These are phyloP conservation scores for Thalassarche chlororhynchos DNA, from an alignment of 2,113 vertebrate genomes.

Conservation along the genomic window DNA sequence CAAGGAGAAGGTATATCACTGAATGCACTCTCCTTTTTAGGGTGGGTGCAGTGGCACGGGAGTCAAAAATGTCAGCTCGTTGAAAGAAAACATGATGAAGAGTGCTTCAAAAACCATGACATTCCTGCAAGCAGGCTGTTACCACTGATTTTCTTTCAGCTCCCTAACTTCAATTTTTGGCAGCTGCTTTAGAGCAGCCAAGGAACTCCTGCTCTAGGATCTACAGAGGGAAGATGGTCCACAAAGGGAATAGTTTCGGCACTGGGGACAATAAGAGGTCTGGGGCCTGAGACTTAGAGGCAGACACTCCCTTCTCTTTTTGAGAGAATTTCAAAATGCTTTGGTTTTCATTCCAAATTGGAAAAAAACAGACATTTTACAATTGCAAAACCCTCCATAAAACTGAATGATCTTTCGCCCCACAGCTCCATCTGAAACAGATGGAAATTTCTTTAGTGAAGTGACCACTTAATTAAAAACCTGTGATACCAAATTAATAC, in stretches of 20 bases:
- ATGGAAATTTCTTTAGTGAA: constrained; percentile 37
- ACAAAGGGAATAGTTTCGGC: background rate
- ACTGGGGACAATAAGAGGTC: background rate
- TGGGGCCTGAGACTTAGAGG: background rate
- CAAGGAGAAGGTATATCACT: background rate
- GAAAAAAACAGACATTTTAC: background rate
- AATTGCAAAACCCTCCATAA: constrained; percentile 52
- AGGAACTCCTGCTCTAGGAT: background rate
- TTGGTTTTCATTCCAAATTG: constrained; percentile 29
- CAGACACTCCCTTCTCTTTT: constrained; percentile 8
- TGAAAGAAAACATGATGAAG: background rate
- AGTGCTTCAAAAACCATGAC: background rate
- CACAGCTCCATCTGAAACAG: constrained; percentile 40
- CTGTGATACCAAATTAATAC: constrained; percentile 10
- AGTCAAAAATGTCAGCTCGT: background rate
- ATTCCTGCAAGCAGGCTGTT: background rate
- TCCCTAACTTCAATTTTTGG: background rate
- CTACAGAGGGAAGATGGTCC: background rate
- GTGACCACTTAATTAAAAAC: constrained; percentile 43
- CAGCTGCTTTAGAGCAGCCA: background rate
- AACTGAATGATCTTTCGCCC: background rate
- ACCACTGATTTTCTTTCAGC: background rate
- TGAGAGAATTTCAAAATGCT: constrained; percentile 36
- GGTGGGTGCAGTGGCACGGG: background rate
- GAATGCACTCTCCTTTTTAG: background rate